These are phyloP conservation scores for Drosophila suboccidentalis DNA, from an alignment of 2,888 invertebrate genomes.

Conservation along the genomic window DNA sequence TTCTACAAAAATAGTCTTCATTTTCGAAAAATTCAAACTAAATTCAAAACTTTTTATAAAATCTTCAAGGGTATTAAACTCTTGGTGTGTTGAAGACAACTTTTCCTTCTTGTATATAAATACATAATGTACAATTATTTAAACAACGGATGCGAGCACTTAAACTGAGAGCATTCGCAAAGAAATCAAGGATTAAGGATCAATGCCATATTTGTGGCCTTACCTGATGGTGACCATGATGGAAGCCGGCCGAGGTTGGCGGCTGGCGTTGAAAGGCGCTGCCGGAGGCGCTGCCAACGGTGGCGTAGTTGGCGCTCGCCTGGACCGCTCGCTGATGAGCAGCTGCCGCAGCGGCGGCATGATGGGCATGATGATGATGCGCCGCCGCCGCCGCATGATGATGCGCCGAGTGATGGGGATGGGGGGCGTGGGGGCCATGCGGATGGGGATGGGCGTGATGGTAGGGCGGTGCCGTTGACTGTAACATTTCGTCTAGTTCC, in stretches of 20 bases:
- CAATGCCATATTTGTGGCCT: conserved; percentile 33
- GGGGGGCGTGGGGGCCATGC: conserved; percentile 47
- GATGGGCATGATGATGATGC: conserved; percentile 67
- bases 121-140: conserved; percentile 1
- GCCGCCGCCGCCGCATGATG: conserved; percentile 62
- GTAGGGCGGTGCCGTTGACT: conserved; percentile 84
- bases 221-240: conserved; percentile 84
- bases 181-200: conserved; percentile 49
- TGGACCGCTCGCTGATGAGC: conserved; percentile 72
- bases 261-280: conserved; percentile 84
- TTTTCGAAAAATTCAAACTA: not conserved
- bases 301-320: conserved; percentile 77
- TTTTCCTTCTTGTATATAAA: not conserved
- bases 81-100: too few species aligned
- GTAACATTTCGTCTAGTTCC: conserved; percentile 85
- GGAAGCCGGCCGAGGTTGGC: conserved; percentile 75
- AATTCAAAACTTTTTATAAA: not conserved
- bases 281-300: conserved; percentile 80
- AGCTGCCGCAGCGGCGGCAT: conserved; percentile 60
- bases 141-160: conserved; percentile 66
- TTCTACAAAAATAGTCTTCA: too few species aligned
- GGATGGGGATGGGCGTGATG: conserved; percentile 63
- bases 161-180: conserved; percentile 54
- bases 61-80: too few species aligned
- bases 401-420: conserved; percentile 58